phyloP scores from a whole-genome alignment of 2,113 vertebrate species.

The Malurus elegans region DNA sequence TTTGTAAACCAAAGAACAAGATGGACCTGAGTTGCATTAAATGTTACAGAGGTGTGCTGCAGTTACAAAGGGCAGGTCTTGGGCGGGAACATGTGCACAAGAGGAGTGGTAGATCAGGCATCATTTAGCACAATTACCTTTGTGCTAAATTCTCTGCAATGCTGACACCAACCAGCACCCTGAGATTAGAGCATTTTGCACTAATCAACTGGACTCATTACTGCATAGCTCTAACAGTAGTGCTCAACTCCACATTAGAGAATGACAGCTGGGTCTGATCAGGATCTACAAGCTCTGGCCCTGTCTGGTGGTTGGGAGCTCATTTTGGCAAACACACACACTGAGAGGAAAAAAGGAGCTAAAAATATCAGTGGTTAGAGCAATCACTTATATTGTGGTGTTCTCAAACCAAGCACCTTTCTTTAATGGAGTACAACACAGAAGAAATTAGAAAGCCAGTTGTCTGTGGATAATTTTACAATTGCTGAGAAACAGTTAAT shows the following conservation, averaged over 20 bases:
- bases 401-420: not conserved
- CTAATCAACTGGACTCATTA: not conserved
- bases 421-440: not conserved
- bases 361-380: not conserved
- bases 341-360: not conserved
- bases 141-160: not conserved
- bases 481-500: not conserved
- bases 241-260: fast-evolving
- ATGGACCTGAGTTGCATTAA: too few relatives aligned
- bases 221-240: fast-evolving
- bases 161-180: not conserved
- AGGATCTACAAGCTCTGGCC: not conserved
- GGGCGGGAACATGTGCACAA: not conserved
- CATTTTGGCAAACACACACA: not conserved
- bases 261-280: not conserved
- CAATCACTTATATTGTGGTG: not conserved
- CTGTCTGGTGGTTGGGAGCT: not conserved
- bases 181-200: not conserved
- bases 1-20: not conserved
- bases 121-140: not conserved
- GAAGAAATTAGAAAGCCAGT: not conserved
- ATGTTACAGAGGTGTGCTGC: not conserved
- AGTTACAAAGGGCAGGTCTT: not conserved
- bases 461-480: not conserved
- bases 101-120: not conserved